These are phyloP conservation scores for Intellagama lesueurii DNA, from an alignment of 2,797 vertebrate species.

Conservation along the genomic window DNA sequence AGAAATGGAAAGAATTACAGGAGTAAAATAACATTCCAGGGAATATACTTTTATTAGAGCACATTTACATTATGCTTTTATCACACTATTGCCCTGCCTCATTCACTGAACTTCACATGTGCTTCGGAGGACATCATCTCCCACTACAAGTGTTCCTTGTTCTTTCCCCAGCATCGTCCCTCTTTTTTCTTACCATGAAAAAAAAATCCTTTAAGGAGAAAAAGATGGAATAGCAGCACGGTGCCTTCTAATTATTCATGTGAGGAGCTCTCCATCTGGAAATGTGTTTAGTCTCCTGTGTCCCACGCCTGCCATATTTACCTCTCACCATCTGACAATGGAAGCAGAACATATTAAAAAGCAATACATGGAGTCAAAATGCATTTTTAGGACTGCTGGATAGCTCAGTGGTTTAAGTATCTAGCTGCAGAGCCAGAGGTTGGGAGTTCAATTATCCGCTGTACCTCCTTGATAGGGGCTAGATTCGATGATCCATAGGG, in stretches of 20 bases:
- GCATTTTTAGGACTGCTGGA: too few relatives aligned
- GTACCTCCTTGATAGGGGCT: too few relatives aligned
- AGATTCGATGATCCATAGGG: too few relatives aligned
- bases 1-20: conserved; percentile 35
- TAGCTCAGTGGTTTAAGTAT: too few relatives aligned
- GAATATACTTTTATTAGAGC: conserved; percentile 56
- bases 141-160: neutral
- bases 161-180: neutral
- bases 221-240: neutral
- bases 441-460: too few relatives aligned
- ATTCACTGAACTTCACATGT: neutral
- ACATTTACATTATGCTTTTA: neutral
- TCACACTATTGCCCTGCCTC: neutral
- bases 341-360: conserved; percentile 59
- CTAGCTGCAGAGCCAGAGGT: too few relatives aligned
- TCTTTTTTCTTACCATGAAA: neutral
- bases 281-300: conserved; percentile 52
- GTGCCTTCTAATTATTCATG: neutral
- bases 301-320: conserved; percentile 38
- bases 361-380: conserved; percentile 58
- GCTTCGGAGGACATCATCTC: neutral
- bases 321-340: conserved; percentile 45
- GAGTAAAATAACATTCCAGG: conserved; percentile 59
- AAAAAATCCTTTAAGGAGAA: neutral
- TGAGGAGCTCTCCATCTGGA: conserved; percentile 14